phyloP scores from a whole-genome alignment of 1,140 invertebrate species.

The Cryptotermes secundus region DNA sequence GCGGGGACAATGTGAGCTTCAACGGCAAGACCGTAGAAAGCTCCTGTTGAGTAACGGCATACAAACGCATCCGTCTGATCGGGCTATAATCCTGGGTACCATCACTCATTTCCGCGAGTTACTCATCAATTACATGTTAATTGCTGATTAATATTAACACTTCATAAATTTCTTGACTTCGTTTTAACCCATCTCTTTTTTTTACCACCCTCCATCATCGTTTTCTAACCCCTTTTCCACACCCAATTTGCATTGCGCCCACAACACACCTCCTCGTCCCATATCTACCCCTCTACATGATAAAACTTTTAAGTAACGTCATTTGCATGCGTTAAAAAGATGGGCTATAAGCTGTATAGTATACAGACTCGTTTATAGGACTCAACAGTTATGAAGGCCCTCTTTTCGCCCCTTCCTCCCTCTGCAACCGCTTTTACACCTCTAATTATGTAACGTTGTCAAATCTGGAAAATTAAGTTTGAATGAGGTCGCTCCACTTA shows the following conservation, averaged over 20 bases:
- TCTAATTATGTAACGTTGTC: background rate
- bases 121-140: background rate
- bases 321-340: conserved; percentile 12
- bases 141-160: conserved; percentile 18
- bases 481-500: background rate
- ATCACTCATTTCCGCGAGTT: background rate
- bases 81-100: background rate
- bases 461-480: conserved; percentile 14
- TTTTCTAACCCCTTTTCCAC: background rate
- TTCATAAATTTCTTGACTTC: background rate
- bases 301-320: conserved; percentile 17
- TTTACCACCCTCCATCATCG: background rate
- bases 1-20: too few species aligned
- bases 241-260: background rate
- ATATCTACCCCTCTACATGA: background rate
- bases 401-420: background rate
- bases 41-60: background rate
- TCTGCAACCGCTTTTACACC: background rate
- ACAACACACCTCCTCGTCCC: background rate
- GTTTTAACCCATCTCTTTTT: background rate
- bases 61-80: background rate
- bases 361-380: background rate
- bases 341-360: background rate
- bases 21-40: background rate
- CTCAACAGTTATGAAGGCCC: background rate